These are phyloP conservation scores for Mya arenaria DNA, from an alignment of 1,140 invertebrate genomes.

Conservation along the genomic window DNA sequence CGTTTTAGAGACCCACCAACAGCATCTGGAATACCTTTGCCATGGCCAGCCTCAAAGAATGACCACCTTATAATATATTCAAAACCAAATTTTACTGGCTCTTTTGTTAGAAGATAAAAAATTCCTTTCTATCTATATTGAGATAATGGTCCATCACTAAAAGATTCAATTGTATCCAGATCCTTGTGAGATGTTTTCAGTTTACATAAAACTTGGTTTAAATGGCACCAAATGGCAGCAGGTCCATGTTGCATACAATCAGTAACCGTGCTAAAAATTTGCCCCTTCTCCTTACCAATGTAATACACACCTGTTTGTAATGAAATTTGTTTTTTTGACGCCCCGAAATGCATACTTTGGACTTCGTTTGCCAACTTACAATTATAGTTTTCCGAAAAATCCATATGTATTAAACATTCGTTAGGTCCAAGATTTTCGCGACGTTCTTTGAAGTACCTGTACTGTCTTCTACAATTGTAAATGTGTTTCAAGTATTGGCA, in stretches of 20 bases:
- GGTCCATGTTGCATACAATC: constrained; percentile 20
- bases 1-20: constrained; percentile 81
- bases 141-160: constrained; percentile 47
- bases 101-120: constrained; percentile 56
- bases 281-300: not conserved
- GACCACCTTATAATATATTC: constrained; percentile 74
- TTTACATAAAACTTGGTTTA: constrained; percentile 33
- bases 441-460: not conserved
- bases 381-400: not conserved
- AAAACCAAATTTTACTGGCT: constrained; percentile 24
- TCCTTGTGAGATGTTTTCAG: constrained; percentile 31
- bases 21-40: constrained; percentile 81
- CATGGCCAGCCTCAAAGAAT: constrained; percentile 81
- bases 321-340: constrained; percentile 11
- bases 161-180: constrained; percentile 29
- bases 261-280: constrained; percentile 21
- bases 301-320: constrained; percentile 4
- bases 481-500: not conserved
- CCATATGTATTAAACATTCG: not conserved
- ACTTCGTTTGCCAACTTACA: not conserved
- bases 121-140: constrained; percentile 55
- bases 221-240: constrained; percentile 26
- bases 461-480: not conserved
- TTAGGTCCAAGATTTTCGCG: not conserved
- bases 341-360: not conserved